phyloP scores from a whole-genome alignment of 2,113 vertebrate species.

The Atractosteus spatula region DNA sequence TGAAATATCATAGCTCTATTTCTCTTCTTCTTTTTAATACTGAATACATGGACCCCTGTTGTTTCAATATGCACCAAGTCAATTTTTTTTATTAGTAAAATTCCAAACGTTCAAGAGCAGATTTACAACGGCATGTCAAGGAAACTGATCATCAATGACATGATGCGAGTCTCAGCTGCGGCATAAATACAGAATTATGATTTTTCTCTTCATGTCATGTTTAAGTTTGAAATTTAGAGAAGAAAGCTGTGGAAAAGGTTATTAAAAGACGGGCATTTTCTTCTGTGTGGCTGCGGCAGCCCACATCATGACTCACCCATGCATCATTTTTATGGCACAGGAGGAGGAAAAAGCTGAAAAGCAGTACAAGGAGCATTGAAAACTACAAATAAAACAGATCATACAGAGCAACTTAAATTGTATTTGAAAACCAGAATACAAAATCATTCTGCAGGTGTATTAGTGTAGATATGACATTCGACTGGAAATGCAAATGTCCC shows the following conservation, averaged over 20 bases:
- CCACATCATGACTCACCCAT: constrained; percentile 44
- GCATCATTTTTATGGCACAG: constrained; percentile 42
- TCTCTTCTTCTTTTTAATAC: constrained; percentile 47
- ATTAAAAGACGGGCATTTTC: constrained; percentile 52
- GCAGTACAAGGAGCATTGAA: no score
- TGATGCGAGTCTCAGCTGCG: constrained; percentile 42
- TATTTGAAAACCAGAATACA: no score
- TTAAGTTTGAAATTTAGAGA: no score
- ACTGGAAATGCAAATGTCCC: no score
- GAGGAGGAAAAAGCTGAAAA: constrained; percentile 15
- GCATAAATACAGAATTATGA: constrained; percentile 38
- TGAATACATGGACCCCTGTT: constrained; percentile 40
- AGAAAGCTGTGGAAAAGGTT: constrained; percentile 34
- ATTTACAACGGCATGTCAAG: constrained; percentile 36
- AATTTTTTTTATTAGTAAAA: constrained; percentile 63
- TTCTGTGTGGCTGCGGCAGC: constrained; percentile 45
- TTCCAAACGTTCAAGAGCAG: constrained; percentile 50
- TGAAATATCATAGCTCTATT: constrained; percentile 62
- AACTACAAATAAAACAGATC: no score
- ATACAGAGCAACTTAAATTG: no score
- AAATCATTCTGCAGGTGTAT: no score
- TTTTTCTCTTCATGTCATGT: constrained; percentile 44
- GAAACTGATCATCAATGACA: constrained; percentile 45
- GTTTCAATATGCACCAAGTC: constrained; percentile 42
- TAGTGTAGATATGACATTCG: no score